Percentiles rank a stretch among this genome's conserved stretches.
phyloP scores from a whole-genome alignment of 2,113 vertebrate species.

The Galemys pyrenaicus region DNA sequence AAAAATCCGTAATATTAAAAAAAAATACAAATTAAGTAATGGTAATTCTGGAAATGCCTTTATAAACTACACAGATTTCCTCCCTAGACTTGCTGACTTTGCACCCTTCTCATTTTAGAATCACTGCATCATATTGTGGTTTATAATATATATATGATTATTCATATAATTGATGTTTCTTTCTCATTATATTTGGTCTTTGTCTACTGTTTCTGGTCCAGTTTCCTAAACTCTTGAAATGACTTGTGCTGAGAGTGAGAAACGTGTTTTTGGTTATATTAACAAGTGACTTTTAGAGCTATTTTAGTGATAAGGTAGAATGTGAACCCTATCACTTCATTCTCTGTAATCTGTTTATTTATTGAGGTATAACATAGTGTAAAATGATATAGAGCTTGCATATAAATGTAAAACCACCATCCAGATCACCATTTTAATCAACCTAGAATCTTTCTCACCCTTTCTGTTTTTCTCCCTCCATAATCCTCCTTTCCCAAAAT shows the following conservation, averaged over 20 bases:
- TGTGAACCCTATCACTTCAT: slow-evolving; percentile 7
- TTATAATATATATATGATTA: too few relatives aligned
- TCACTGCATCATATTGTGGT: too few relatives aligned
- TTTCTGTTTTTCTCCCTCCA: background rate
- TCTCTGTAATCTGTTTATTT: slow-evolving; percentile 41
- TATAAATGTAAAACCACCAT: background rate
- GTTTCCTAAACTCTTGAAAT: background rate
- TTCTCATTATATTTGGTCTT: too few relatives aligned
- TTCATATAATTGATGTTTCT: too few relatives aligned
- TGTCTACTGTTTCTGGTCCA: too few relatives aligned
- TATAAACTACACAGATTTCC: too few relatives aligned
- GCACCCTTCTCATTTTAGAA: too few relatives aligned
- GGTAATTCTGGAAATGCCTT: too few relatives aligned
- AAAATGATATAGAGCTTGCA: background rate
- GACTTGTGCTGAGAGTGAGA: background rate
- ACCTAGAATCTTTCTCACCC: background rate
- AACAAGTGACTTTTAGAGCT: background rate
- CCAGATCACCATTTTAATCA: background rate
- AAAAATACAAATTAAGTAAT: too few relatives aligned
- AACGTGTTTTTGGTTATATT: background rate
- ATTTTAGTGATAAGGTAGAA: slow-evolving; percentile 28
- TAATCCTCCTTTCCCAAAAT: background rate
- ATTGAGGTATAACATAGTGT: background rate
- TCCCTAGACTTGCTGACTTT: too few relatives aligned
- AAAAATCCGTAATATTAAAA: background rate